Conservation (phyloP, 2,888 invertebrate species). For the Cryptus viduatorius region DNA sequence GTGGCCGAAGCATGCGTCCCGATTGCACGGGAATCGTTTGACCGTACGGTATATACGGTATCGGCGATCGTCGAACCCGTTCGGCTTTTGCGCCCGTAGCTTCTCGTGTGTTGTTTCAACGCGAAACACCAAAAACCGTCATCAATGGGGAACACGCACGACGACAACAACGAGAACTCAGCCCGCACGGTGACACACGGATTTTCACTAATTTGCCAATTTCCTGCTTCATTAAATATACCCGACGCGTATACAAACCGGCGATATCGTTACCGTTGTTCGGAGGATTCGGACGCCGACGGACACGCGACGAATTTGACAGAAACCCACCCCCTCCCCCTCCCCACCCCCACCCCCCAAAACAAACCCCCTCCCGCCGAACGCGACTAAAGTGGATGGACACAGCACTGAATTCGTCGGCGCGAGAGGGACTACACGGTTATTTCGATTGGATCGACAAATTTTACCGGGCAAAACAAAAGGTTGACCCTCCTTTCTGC, state of each 20-base stretch:
- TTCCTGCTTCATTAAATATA: slow-evolving; percentile 79
- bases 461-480: slow-evolving; percentile 58
- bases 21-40: slow-evolving; percentile 51
- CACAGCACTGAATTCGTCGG: neutral
- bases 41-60: slow-evolving; percentile 29
- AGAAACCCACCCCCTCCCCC: slow-evolving; percentile 22
- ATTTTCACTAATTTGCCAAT: slow-evolving; percentile 81
- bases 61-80: slow-evolving; percentile 54
- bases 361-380: neutral
- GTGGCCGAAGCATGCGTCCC: slow-evolving; percentile 52
- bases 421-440: slow-evolving; percentile 4
- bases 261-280: slow-evolving; percentile 58
- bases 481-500: slow-evolving; percentile 50
- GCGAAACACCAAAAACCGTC: slow-evolving; percentile 19
- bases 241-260: slow-evolving; percentile 55
- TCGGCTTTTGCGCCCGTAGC: slow-evolving; percentile 28
- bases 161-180: slow-evolving; percentile 48
- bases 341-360: neutral
- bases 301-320: slow-evolving; percentile 50
- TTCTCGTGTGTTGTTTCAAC: slow-evolving; percentile 55
- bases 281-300: slow-evolving; percentile 29
- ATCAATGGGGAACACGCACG: slow-evolving; percentile 37
- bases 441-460: slow-evolving; percentile 57
- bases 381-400: slow-evolving; percentile 49
- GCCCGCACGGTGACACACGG: slow-evolving; percentile 65